Evolutionary conservation across 2,797 vertebrate species (phyloP).

Genomic region (Rhinogobio ventralis): DNA sequence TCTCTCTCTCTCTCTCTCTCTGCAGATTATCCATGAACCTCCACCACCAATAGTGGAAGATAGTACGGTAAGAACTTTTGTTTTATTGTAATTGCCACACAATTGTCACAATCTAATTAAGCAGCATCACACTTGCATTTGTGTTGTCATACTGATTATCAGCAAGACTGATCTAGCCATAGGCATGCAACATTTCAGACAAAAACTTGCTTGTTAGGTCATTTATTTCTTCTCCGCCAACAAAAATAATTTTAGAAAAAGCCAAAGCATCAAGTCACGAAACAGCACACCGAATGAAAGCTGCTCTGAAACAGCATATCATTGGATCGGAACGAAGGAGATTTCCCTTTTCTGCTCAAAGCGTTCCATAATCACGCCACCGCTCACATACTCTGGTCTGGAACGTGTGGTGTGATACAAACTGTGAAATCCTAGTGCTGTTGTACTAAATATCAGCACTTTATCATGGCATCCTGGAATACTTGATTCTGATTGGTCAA

Average conservation of each 20-base stretch:
- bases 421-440: neutral
- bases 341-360: neutral
- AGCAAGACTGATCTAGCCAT: neutral
- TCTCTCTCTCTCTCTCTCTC: conserved; percentile 18
- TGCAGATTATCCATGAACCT: conserved; percentile 93
- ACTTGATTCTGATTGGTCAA: neutral
- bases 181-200: neutral
- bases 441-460: neutral
- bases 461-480: neutral
- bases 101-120: neutral
- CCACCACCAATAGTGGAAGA: conserved; percentile 89
- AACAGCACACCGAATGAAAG: neutral
- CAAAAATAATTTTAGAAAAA: neutral
- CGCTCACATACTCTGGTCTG: neutral
- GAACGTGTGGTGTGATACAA: neutral
- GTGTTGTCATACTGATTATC: neutral
- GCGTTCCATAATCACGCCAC: neutral
- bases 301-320: neutral
- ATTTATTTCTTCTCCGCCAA: neutral
- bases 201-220: neutral
- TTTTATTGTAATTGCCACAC: conserved; percentile 10
- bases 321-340: neutral
- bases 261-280: neutral
- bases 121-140: neutral
- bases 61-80: conserved; percentile 86